Evolutionary conservation across 2,888 invertebrate genomes (phyloP), one percentile per base, ranked within the genome.

Genomic region (Choreutis nemorana): DNA sequence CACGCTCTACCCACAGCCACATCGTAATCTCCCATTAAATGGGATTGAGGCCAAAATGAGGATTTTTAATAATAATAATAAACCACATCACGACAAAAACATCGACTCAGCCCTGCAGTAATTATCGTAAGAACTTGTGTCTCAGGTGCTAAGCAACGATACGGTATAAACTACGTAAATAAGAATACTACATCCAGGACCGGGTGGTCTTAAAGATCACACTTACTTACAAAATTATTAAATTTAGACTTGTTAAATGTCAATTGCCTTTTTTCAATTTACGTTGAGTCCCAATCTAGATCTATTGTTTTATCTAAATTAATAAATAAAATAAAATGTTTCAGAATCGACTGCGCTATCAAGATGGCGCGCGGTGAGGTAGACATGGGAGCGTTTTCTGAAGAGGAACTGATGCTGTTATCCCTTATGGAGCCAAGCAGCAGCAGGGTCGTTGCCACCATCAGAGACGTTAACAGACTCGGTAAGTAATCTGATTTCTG

Each of bases 341-440:
- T 1, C 46, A 86, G 85, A 37, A 63, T 84, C 14, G 84, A 87
- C 44, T 87, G 88, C 46, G 81, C 86, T 0, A 45, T 84, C 5
- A 77, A 73, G 38, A 48, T 87, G 24, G 59, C 70, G 0, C 55
- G 67, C 3, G 80, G 78, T 0, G 48, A 70, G 12, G 84, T 81
- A 0, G 83, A 86, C 40, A 68, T 87, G 32, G 86, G 83, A 1
- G 55, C 82, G 21, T 82, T 87, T 46, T 66, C 72, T 1, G 82
- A 86, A 2, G 87, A 87, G 47, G 85, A 85, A 44, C 68, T 83
- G 3, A 48, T 87, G 1, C 53, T 87, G 3, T 63, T 84, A 7
- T 56, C 72, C 0, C 67, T 67, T 20, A 55, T 70, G 26, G 65
- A 71, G 10, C 65, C 77, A 1, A 60, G 50, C 1, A 63, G 58